A percentile compares a stretch with the other conserved stretches of the same genome.
These are phyloP conservation scores for Tipula unca DNA, from an alignment of 2,888 invertebrate species.

Conservation along the genomic window DNA sequence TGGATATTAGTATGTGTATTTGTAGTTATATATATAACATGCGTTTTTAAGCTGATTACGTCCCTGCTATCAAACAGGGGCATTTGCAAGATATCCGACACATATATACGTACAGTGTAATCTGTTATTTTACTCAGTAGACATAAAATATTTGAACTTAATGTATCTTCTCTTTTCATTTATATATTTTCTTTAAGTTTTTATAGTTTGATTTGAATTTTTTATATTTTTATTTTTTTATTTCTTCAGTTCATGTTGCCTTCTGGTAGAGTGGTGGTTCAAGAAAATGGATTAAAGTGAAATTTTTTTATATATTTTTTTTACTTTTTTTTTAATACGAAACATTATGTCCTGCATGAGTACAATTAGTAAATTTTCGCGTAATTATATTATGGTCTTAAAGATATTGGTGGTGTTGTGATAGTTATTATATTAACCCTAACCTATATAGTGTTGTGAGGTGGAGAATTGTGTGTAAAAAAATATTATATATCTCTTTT, in stretches of 20 bases:
- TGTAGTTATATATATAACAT: not conserved
- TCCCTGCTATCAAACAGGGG: slow-evolving; percentile 8
- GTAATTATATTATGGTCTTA: not conserved
- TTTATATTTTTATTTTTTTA: not conserved
- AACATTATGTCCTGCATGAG: not conserved
- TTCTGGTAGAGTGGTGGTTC: not conserved
- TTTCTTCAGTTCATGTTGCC: not conserved
- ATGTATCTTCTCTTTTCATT: not conserved
- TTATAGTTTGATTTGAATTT: not conserved
- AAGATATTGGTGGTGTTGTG: not conserved
- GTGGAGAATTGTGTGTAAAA: not conserved
- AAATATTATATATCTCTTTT: too few relatives aligned
- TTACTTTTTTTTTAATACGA: not conserved
- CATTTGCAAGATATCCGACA: slow-evolving; percentile 14
- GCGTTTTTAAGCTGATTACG: slow-evolving; percentile 9
- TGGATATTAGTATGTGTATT: not conserved
- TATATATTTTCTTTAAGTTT: slow-evolving; percentile 2
- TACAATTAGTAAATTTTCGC: not conserved
- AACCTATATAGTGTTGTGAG: not conserved
- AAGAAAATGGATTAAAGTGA: not conserved
- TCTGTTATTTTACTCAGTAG: not conserved
- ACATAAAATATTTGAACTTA: not conserved
- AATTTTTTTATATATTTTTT: not conserved
- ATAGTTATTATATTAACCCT: not conserved
- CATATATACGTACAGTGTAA: not conserved